phyloP scores from a whole-genome alignment of 2,888 invertebrate genomes.

The Rhyacophila evoluta region DNA sequence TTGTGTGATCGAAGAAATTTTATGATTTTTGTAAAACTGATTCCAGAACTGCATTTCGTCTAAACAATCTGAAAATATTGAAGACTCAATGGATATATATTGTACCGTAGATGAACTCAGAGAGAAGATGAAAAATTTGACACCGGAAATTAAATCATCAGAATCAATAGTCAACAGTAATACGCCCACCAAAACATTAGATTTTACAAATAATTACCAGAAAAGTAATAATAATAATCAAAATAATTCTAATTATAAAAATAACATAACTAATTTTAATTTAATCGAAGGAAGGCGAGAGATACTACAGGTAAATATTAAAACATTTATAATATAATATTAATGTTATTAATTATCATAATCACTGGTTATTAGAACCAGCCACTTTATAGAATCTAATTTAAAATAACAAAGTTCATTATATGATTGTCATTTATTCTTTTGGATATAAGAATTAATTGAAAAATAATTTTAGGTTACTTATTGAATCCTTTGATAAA shows the following conservation, averaged over 20 bases:
- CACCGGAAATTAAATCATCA: slow-evolving; percentile 60
- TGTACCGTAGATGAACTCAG: slow-evolving; percentile 76
- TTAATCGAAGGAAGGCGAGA: slow-evolving; percentile 68
- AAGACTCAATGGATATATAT: slow-evolving; percentile 74
- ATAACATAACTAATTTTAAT: slow-evolving; percentile 66
- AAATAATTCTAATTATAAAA: slow-evolving; percentile 56
- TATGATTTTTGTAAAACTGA: slow-evolving; percentile 31
- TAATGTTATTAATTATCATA: too few relatives aligned
- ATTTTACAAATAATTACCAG: slow-evolving; percentile 41
- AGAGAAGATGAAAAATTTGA: slow-evolving; percentile 67
- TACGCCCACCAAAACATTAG: slow-evolving; percentile 53
- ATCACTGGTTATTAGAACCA: too few relatives aligned
- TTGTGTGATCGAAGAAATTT: slow-evolving; percentile 20
- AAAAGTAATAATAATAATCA: slow-evolving; percentile 37
- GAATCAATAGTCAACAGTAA: slow-evolving; percentile 28
- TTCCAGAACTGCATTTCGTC: slow-evolving; percentile 66
- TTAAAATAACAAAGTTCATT: too few relatives aligned
- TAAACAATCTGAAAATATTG: slow-evolving; percentile 67
- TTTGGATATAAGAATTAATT: too few relatives aligned
- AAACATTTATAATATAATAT: too few relatives aligned
- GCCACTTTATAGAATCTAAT: too few relatives aligned
- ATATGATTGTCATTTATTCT: too few relatives aligned
- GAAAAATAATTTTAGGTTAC: too few relatives aligned
- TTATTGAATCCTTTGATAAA: too few relatives aligned
- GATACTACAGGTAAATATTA: slow-evolving; percentile 62